Evolutionary conservation across 2,888 invertebrate species (phyloP).

Genomic region (Druceiella hillmani): DNA sequence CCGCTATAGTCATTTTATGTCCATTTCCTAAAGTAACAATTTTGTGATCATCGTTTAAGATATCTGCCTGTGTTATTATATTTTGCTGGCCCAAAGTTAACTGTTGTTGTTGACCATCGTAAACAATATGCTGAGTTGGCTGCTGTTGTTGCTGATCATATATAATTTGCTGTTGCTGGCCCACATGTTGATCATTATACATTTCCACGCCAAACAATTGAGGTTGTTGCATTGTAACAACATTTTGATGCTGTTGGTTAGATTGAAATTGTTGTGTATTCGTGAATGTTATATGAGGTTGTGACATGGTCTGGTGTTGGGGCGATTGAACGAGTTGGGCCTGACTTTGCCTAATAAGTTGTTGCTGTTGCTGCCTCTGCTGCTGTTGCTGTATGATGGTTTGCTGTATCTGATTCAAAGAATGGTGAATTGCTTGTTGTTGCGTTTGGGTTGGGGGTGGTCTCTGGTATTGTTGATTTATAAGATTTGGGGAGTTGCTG

Average conservation of each 20-base stretch:
- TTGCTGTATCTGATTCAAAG: slow-evolving; percentile 16
- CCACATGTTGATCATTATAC: slow-evolving; percentile 19
- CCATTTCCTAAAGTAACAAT: slow-evolving; percentile 39
- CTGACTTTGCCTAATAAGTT: slow-evolving; percentile 10
- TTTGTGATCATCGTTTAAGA: slow-evolving; percentile 40
- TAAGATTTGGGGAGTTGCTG: slow-evolving; percentile 26
- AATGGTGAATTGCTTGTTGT: too few relatives aligned
- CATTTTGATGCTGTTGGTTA: slow-evolving; percentile 24
- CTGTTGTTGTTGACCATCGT: slow-evolving; percentile 26
- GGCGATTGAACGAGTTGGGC: slow-evolving; percentile 26
- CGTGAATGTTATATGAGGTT: slow-evolving; percentile 24
- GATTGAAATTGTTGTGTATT: slow-evolving; percentile 29
- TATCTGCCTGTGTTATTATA: slow-evolving; percentile 35
- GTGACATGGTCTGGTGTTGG: slow-evolving; percentile 23
- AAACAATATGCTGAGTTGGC: slow-evolving; percentile 28
- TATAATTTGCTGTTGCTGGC: slow-evolving; percentile 15
- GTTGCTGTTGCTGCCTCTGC: slow-evolving; percentile 12
- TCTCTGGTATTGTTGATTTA: slow-evolving; percentile 16
- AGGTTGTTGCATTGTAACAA: too few relatives aligned
- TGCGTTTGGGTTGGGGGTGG: too few relatives aligned
- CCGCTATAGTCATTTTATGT: slow-evolving; percentile 43
- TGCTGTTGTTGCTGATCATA: slow-evolving; percentile 25
- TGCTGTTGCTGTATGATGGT: slow-evolving; percentile 12
- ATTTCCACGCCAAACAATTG: slow-evolving; percentile 15
- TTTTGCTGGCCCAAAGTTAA: slow-evolving; percentile 30